These are phyloP conservation scores for Muricea muricata DNA, from an alignment of 92 coral and sea anemone species.

Conservation along the genomic window DNA sequence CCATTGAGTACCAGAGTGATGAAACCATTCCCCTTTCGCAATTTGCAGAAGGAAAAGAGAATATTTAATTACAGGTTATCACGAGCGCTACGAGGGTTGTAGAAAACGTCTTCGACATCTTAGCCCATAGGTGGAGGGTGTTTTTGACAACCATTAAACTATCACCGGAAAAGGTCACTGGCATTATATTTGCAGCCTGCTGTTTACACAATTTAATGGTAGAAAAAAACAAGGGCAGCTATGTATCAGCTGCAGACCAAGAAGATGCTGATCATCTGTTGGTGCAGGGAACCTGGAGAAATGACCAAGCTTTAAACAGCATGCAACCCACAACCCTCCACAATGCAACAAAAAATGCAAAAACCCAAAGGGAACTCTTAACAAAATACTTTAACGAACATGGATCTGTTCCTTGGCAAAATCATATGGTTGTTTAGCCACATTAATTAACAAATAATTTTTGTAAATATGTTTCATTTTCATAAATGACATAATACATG, in stretches of 20 bases:
- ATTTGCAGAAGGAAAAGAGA: constrained; percentile 33
- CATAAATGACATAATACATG: too few species aligned
- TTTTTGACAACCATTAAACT: constrained; percentile 21
- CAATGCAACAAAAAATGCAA: constrained; percentile 34
- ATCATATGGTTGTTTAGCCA: constrained; percentile 20
- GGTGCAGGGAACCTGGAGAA: constrained; percentile 32
- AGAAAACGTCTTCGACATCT: too few species aligned
- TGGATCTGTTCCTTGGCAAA: constrained; percentile 61
- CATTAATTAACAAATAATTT: neutral
- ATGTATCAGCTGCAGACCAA: constrained; percentile 32
- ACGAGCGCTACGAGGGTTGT: constrained; percentile 22
- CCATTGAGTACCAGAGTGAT: constrained; percentile 26
- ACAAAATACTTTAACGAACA: constrained; percentile 40
- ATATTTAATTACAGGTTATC: constrained; percentile 40
- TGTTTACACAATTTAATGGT: constrained; percentile 17
- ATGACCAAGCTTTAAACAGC: constrained; percentile 26
- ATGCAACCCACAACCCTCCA: constrained; percentile 26
- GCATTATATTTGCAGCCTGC: neutral
- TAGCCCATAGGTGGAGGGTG: constrained; percentile 45
- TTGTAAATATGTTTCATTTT: neutral
- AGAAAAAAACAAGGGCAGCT: constrained; percentile 23
- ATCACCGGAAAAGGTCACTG: neutral
- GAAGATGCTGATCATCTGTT: constrained; percentile 38
- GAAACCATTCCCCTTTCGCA: constrained; percentile 47
- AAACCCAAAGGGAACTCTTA: constrained; percentile 51